Base-by-base conservation (phyloP, 2,797 vertebrate species). In the Rousettus madagascariensis region DNA sequence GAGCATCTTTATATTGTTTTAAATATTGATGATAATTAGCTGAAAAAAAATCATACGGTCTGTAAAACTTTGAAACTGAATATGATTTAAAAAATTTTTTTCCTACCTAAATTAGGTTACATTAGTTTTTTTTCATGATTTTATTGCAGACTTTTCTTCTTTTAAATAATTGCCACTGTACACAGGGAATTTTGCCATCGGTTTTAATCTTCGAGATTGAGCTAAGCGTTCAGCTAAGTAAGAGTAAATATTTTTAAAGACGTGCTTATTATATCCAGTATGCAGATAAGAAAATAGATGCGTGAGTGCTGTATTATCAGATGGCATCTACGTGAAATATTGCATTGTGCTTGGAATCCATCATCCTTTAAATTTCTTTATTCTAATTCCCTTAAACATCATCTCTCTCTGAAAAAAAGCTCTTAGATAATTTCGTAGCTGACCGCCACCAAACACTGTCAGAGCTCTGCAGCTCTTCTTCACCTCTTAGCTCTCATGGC, bases 181-280 rank as follows among this genome's bases (percentile, higher is more conserved):
- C 71, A 4, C 10, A 57, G n/a, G 41, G 17, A 91, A 41, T 68
- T 82, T 91, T 95, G 46, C 24, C 78, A 46, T 71, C n/a, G 19
- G 72, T 19, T 89, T 53, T 86, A 83, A 86, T 79, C 43, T 89
- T 95, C 95, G 84, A 36, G 28, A 46, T 75, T 71, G 59, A 91
- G 15, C 72, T 86, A 36, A 30, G 89, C 41, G 55, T 66, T 78
- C 59, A 49, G 59, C 9, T 65, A 61, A 78, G 16, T 53, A 38
- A 55, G 41, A 74, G 33, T 43, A 46, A 71, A 38, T 89, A n/a
- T 84, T 75, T 92, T 83, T 63, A 71, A 94, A 71, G 59, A 43
- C 24, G 0, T 90, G 61, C 30, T 55, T 80, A 36, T 77, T 80
- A 36, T 77, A 26, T 68, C 72, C 30, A 24, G 5, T 69, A 33